A percentile compares a stretch with the other conserved stretches of the same genome.
These are phyloP conservation scores for Oeneis ivallda DNA, from an alignment of 2,888 invertebrate species.

Conservation along the genomic window DNA sequence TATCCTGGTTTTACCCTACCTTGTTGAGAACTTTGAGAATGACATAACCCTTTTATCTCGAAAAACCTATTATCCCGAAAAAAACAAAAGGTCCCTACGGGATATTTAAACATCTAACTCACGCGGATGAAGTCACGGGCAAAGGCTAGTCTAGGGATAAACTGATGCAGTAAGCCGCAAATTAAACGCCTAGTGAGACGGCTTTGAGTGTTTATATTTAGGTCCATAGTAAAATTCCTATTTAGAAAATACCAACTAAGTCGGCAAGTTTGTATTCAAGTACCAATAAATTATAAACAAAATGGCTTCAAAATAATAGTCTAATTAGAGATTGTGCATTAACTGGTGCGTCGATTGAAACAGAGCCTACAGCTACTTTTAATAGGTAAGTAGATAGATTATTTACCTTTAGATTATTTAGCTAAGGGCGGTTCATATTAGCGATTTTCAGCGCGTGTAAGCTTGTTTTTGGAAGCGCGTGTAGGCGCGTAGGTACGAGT, in stretches of 20 bases:
- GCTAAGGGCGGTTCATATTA: no score
- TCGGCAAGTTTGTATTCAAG: conserved; percentile 14
- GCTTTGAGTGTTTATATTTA: neutral
- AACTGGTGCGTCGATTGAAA: conserved; percentile 1
- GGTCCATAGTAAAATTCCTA: conserved; percentile 5
- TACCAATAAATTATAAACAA: conserved; percentile 13
- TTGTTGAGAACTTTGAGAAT: no score
- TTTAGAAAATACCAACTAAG: conserved; percentile 18
- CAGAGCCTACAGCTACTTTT: neutral
- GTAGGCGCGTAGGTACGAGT: no score
- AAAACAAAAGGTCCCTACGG: no score
- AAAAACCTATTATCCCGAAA: no score
- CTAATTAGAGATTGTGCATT: conserved; percentile 4
- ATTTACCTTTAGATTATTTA: neutral
- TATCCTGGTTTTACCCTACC: no score
- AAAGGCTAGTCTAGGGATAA: no score
- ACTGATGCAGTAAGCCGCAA: neutral
- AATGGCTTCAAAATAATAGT: conserved; percentile 12
- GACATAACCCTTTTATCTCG: no score
- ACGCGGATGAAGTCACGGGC: no score
- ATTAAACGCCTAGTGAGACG: neutral
- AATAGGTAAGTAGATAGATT: neutral
- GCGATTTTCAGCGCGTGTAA: no score
- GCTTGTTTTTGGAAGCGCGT: no score
- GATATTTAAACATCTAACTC: no score